A percentile compares a stretch with the other conserved stretches of the same genome.
Conservation (phyloP, 1,140 invertebrate species). For the Pogonus chalceus region DNA sequence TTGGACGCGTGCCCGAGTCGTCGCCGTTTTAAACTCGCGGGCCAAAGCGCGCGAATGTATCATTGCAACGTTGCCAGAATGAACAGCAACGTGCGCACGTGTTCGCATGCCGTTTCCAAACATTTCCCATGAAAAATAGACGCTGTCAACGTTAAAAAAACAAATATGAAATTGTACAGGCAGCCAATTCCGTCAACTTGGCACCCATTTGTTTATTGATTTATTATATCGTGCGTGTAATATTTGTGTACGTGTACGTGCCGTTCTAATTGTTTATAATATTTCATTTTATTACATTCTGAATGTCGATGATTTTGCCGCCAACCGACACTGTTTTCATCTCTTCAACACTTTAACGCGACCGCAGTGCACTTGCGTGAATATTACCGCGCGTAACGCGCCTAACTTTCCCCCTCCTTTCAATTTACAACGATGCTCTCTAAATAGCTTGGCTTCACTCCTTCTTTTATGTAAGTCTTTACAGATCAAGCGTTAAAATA, state of each 20-base stretch:
- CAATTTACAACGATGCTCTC: too few relatives aligned
- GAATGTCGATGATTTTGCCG: too few relatives aligned
- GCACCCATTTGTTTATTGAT: slow-evolving; percentile 6
- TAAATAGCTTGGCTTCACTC: too few relatives aligned
- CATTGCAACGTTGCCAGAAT: not conserved
- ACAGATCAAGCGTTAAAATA: too few relatives aligned
- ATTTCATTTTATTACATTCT: not conserved
- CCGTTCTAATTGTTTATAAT: slow-evolving; percentile 4
- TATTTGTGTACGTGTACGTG: not conserved
- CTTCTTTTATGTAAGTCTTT: too few relatives aligned
- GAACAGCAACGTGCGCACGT: not conserved
- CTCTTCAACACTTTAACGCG: too few relatives aligned
- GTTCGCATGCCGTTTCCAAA: not conserved
- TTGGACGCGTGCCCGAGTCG: not conserved
- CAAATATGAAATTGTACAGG: slow-evolving; percentile 1
- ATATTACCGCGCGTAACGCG: too few relatives aligned
- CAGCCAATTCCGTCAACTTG: not conserved
- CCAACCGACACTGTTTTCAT: too few relatives aligned
- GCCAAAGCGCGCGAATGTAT: not conserved
- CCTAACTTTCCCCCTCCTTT: too few relatives aligned
- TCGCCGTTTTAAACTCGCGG: not conserved
- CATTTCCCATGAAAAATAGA: slow-evolving; percentile 4
- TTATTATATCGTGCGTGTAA: slow-evolving; percentile 1
- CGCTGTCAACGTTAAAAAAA: not conserved
- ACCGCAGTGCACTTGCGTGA: too few relatives aligned